phyloP scores from a whole-genome alignment of 2,113 vertebrate species.

The Seriola dumerili region DNA sequence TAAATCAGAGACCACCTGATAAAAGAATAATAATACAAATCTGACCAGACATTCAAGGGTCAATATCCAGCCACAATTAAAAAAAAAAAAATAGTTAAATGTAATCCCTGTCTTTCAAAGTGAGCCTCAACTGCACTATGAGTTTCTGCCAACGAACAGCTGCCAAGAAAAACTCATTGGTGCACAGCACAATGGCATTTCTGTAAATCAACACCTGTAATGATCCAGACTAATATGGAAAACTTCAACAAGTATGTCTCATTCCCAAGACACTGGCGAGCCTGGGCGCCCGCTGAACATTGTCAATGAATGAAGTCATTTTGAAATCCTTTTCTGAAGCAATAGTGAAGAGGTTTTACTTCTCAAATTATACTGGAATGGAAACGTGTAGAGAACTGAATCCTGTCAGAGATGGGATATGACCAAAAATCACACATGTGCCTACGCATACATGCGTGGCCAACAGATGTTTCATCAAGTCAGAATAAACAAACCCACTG shows the following conservation, averaged over 20 bases:
- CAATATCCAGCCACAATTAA: background rate
- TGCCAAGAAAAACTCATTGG: slow-evolving; percentile 50
- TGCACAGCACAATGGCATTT: slow-evolving; percentile 29
- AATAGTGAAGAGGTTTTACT: slow-evolving; percentile 4
- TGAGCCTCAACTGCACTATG: slow-evolving; percentile 1
- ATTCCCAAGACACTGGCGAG: background rate
- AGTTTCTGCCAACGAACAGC: background rate
- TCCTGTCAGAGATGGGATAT: slow-evolving; percentile 2
- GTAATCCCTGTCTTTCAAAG: background rate
- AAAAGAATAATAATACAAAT: background rate
- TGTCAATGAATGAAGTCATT: slow-evolving; percentile 12
- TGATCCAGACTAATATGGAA: slow-evolving; percentile 27
- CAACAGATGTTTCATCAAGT: slow-evolving; percentile 4
- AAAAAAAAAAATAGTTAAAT: background rate
- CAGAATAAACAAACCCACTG: fast-evolving
- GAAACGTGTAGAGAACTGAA: slow-evolving; percentile 18
- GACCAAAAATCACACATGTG: background rate
- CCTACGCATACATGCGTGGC: background rate
- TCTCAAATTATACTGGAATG: background rate
- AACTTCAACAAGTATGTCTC: background rate
- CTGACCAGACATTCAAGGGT: background rate
- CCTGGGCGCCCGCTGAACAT: background rate
- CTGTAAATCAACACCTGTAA: slow-evolving; percentile 58
- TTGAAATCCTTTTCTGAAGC: background rate
- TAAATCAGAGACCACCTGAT: background rate